Evolutionary conservation across 2,113 vertebrate genomes (phyloP).

Genomic region (Leptocoma aspasia): DNA sequence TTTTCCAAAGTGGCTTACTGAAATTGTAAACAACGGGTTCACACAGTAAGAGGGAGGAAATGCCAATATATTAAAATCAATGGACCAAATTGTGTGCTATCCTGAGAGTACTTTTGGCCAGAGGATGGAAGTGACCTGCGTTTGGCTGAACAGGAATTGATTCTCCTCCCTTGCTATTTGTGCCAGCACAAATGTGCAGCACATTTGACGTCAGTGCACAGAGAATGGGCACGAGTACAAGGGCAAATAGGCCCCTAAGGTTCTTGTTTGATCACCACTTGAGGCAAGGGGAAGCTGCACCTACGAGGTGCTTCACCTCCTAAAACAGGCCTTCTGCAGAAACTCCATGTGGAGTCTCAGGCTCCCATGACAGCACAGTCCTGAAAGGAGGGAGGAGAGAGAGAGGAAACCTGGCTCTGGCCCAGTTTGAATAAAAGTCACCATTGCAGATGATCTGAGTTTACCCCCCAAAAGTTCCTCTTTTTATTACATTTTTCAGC

Average conservation of each 20-base stretch:
- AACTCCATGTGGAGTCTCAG: neutral
- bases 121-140: conserved; percentile 18
- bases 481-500: neutral
- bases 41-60: neutral
- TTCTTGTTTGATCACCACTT: neutral
- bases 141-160: conserved; percentile 23
- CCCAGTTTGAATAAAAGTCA: neutral
- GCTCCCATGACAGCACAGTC: neutral
- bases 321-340: neutral
- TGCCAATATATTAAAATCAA: conserved; percentile 49
- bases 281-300: neutral
- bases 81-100: neutral
- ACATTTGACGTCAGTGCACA: conserved; percentile 34
- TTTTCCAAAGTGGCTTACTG: conserved; percentile 10
- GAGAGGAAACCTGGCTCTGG: neutral
- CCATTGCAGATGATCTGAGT: neutral
- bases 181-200: neutral
- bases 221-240: neutral
- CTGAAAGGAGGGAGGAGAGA: neutral
- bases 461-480: neutral
- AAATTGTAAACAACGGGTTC: conserved; percentile 6
- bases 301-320: neutral
- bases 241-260: neutral
- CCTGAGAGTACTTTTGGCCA: conserved; percentile 28
- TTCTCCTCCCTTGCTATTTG: neutral